phyloP scores from a whole-genome alignment of 1,140 invertebrate genomes.

The Gryllus bimaculatus region DNA sequence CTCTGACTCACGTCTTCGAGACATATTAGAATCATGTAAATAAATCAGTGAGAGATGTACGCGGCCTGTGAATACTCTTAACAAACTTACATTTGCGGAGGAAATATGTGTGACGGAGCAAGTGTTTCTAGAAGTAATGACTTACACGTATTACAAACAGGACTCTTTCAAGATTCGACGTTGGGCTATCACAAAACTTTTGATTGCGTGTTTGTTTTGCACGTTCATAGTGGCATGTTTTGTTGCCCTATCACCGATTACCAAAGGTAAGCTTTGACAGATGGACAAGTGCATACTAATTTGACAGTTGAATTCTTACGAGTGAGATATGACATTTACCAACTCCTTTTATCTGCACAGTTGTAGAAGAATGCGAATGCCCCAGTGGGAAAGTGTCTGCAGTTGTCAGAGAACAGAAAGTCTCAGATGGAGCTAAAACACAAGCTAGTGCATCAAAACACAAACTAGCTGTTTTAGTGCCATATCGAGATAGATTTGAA shows the following conservation, averaged over 20 bases:
- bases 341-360: conserved; percentile 6
- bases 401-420: not conserved
- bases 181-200: not conserved
- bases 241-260: not conserved
- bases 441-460: conserved; percentile 28
- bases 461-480: conserved; percentile 75
- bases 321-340: not conserved
- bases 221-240: conserved; percentile 10
- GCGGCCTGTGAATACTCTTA: too few species aligned
- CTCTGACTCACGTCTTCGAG: too few species aligned
- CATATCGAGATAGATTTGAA: conserved; percentile 90
- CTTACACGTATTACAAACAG: not conserved
- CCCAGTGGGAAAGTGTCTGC: conserved; percentile 9
- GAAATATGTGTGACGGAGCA: too few species aligned
- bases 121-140: not conserved
- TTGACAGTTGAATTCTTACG: not conserved
- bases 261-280: conserved; percentile 2
- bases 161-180: not conserved
- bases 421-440: not conserved
- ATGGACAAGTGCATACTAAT: not conserved
- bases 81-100: too few species aligned
- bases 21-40: too few species aligned
- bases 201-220: conserved; percentile 7
- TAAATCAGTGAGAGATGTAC: too few species aligned
- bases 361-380: conserved; percentile 23